Base-by-base conservation (phyloP, 2,113 vertebrate species). In the Prunella himalayana region DNA sequence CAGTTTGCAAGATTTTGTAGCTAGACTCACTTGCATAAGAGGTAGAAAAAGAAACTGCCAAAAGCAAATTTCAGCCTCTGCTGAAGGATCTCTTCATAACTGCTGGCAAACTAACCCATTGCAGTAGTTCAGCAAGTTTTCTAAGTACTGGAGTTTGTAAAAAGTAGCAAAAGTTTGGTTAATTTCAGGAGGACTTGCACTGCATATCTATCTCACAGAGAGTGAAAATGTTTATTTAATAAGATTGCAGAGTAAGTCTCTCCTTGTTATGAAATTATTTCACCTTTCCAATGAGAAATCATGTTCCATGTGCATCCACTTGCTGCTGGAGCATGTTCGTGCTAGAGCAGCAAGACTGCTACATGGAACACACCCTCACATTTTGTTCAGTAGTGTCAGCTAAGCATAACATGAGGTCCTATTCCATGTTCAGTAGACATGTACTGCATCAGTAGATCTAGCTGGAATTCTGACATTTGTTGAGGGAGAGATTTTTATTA, bases 361-460 rank as follows among this genome's bases (percentile, higher is more conserved):
- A 1, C 22, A 6, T 54, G 44, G 49, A 60, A 54, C 41, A 72
- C n/a, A 51, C 23, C 6, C 9, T 86, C 0, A 0, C 10, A 9
- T 81, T 84, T 78, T 70, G 47, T 59, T 78, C 49, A 61, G 11
- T 41, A 35, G 37, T 61, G 14, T 54, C 51, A 92, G 17, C 33
- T 82, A 78, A 81, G 33, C 27, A 6, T 75, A 63, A n/a, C 3
- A 6, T 13, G 56, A 86, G 24, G 30, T 83, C 22, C 37, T 8
- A 54, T 47, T 88, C 51, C 33, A 10, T 30, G 21, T 68, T 79
- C 85, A 75, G 39, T 25, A 53, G 47, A 30, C 9, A 19, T 31
- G 31, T 6, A 15, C 15, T 86, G 50, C 15, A 37, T 35, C 4
- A 0, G 24, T 3, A 59, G 28, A 70, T 82, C 39, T 4, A 42